Evolutionary conservation across 2,797 vertebrate genomes (phyloP), one percentile per base, ranked within the genome.

Genomic region (Spheniscus humboldti): DNA sequence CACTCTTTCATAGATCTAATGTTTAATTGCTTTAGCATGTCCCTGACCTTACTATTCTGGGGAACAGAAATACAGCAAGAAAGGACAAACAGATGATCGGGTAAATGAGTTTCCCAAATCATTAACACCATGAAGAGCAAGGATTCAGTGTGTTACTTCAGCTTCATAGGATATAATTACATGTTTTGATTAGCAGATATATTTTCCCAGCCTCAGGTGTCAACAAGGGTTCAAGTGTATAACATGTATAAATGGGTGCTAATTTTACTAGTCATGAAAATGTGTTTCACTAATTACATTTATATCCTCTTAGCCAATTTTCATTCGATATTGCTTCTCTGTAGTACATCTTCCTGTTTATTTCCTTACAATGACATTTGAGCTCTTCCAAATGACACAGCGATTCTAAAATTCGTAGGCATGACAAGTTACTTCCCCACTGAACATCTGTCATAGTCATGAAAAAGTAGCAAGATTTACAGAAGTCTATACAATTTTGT

Each of bases 121-220:
- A 97, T 97, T 97, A 97, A 94, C 97, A 96, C 89, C 93, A 96
- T 1, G 87, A 96, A 89, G 87, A 97, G 96, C 96, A 96, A 95
- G 88, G 96, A 96, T 97, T 97, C 73, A 37, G 90, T 73, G 88
- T 33, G 19, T 97, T 97, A 97, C 96, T 97, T 97, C 97, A 97
- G 96, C 97, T 97, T 97, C 97, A 97, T 96, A 97, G 97, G 94
- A 95, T 97, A 97, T 97, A 97, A 97, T 97, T 97, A 97, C 97
- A 97, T 97, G 97, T 97, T 97, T 97, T 97, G 97, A 97, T 97
- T 97, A 97, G 96, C 96, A 96, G 96, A 97, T 97, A 95, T 97
- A 97, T 97, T 97, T 97, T 97, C 96, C 94, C 94, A 97, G 97
- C 92, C 96, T 97, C 96, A 97, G 97, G 96, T 97, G 97, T 97